Evolutionary conservation across 2,888 invertebrate genomes (phyloP), one percentile per base, ranked within the genome.

Genomic region (Eustalomyia histrio): DNA sequence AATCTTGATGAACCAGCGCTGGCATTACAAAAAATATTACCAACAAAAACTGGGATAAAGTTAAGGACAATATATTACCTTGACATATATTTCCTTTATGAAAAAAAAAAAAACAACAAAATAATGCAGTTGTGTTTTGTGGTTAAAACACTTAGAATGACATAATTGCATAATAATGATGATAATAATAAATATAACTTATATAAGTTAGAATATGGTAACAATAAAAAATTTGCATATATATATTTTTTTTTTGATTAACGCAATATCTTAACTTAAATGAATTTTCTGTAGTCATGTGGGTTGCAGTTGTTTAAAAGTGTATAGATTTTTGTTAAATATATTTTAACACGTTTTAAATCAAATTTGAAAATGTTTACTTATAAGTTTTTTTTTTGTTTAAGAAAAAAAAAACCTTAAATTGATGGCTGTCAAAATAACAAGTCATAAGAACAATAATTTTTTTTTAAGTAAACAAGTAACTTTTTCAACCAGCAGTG

Each of bases 351-450:
- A 60, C 55, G 16, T 81, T 81, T 65, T 81, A 61, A 47, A 68
- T 68, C 63, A 67, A 24, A 67, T 52, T 35, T 63, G 52, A 9
- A 52, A 52, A 64, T 72, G 29, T 67, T 72, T 67, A 17, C 16
- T 74, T 21, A 68, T 68, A 17, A 14, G 17, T 47, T 18, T 14
- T 43, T 43, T 14, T 14, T 43, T 14, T 14, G 2, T 43, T 14
- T 6, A 18, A 43, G 21, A 39, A 57, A 57, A 55, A 53, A 24
- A 24, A 21, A 57, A 21, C 57, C 60, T 21, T 18, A n/a, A 60
- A 69, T 65, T 69, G 76, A 71, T 74, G 55, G 47, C 69, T 74
- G 76, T 74, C 76, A 74, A 76, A 81, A 74, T 39, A 76, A 53
- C 60, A 69, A 53, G 53, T 74, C 65, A 69, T 29, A 16, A 39